Evolutionary conservation across 2,113 vertebrate genomes (phyloP).

Genomic region (Corydoras sp.): DNA sequence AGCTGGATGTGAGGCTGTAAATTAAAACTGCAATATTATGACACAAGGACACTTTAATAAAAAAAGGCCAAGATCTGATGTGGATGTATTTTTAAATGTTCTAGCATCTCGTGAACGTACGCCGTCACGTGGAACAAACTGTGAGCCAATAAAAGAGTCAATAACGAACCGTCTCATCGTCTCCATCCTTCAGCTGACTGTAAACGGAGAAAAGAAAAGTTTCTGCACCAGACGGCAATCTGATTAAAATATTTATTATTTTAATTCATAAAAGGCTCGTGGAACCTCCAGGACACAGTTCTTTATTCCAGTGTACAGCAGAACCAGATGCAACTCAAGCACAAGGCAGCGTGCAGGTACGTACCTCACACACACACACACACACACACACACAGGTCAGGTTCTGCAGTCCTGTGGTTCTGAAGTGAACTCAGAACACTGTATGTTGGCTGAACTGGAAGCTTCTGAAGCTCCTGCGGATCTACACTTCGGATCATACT

Average conservation of each 20-base stretch:
- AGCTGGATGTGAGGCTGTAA: no score
- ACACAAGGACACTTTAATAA: no score
- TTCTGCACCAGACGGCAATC: constrained; percentile 65
- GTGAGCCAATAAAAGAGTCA: constrained; percentile 23
- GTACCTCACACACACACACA: no score
- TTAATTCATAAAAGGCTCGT: constrained; percentile 59
- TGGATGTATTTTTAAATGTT: no score
- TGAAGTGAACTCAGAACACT: no score
- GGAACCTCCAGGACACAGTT: constrained; percentile 65
- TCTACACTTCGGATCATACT: no score
- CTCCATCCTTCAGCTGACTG: neutral
- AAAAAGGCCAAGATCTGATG: no score
- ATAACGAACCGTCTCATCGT: no score
- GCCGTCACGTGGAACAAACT: constrained; percentile 35
- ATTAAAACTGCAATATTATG: no score
- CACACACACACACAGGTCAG: constrained; percentile 43
- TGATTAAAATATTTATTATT: constrained; percentile 73
- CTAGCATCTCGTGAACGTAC: constrained; percentile 31
- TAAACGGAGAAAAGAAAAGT: constrained; percentile 43
- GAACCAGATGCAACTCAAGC: constrained; percentile 60
- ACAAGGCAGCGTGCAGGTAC: constrained; percentile 34
- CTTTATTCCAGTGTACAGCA: constrained; percentile 73
- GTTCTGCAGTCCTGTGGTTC: no score
- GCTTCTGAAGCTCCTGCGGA: no score
- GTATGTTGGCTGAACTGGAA: no score